Conservation (phyloP, 2,113 vertebrate genomes). For the Manacus vitellinus region DNA sequence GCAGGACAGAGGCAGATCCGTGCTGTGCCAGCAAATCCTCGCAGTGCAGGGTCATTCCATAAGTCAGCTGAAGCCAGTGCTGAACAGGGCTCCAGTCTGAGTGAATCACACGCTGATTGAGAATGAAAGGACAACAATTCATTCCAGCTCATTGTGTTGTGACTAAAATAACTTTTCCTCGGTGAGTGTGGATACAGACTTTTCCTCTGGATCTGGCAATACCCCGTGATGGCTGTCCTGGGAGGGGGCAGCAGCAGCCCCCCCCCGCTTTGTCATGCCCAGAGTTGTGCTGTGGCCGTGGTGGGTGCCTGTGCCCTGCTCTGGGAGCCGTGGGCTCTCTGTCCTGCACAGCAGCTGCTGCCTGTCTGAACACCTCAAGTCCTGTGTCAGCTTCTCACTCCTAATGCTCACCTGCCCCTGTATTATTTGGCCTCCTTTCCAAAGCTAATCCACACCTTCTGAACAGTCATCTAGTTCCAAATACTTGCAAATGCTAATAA, state of each 20-base stretch:
- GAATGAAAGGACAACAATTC: background rate
- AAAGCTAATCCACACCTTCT: background rate
- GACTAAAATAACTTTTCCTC: background rate
- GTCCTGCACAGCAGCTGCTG: background rate
- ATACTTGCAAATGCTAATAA: background rate
- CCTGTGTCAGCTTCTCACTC: background rate
- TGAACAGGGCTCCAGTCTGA: background rate
- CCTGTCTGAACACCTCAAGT: background rate
- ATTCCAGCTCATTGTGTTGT: background rate
- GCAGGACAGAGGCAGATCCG: background rate
- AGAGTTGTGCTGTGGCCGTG: background rate
- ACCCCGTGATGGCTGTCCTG: fast-evolving
- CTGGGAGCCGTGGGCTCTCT: fast-evolving
- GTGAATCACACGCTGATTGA: background rate
- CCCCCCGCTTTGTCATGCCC: background rate
- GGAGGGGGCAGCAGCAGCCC: background rate
- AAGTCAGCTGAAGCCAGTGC: background rate
- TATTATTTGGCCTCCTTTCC: background rate
- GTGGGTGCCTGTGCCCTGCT: fast-evolving
- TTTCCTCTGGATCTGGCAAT: fast-evolving
- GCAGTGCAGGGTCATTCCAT: background rate
- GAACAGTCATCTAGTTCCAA: background rate
- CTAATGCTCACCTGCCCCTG: too few species aligned
- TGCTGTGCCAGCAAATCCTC: background rate
- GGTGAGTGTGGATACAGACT: fast-evolving